Base-by-base conservation (phyloP, 2,113 vertebrate species). In the Suricata suricatta region DNA sequence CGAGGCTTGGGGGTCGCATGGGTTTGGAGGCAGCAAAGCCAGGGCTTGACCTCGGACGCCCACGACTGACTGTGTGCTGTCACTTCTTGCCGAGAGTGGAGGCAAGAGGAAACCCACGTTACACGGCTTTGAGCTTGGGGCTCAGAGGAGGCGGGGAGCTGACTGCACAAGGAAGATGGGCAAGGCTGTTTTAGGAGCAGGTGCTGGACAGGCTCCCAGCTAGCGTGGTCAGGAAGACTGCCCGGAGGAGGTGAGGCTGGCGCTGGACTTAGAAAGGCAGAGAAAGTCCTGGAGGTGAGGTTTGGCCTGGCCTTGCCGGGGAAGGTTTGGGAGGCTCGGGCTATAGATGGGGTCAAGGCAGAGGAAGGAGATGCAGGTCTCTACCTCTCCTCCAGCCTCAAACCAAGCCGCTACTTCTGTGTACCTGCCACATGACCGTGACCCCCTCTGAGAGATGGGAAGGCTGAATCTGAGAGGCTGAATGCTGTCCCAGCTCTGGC, bases 11-110 rank as follows among this genome's bases (percentile, higher is more conserved):
- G 4, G 13, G 31, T 31, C 57, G 16, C 10, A 0, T 1, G 64
- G 52, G 47, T 47, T 47, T 14, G 27, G 31, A 64, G 31, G 41
- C 47, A 54, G 50, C 19, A 54, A 16, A n/a, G 72, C 38, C 47
- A 57, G 35, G 64, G 60, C 76, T n/a, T 27, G 60, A 60, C 5
- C 35, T 50, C 54, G 21, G 33, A 25, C 5, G 21, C 13, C 47
- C 0, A 0, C 0, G 16, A 21, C 12, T 13, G 33, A 50, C 76
- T 1, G 0, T 4, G 38, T n/a, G 41, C 21, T 2, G 3, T 9
- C 10, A 27, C 11, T 3, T 14, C 13, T 31, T 15, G 7, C 50
- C 38, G 6, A 52, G n/a, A 14, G 7, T 0, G 0, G 57, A 10
- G 2, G 1, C 23, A 5, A 19, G n/a, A 21, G 68, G 44, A n/a